Evolutionary conservation across 2,797 vertebrate species (phyloP).

Genomic region (Lacerta bilineata): DNA sequence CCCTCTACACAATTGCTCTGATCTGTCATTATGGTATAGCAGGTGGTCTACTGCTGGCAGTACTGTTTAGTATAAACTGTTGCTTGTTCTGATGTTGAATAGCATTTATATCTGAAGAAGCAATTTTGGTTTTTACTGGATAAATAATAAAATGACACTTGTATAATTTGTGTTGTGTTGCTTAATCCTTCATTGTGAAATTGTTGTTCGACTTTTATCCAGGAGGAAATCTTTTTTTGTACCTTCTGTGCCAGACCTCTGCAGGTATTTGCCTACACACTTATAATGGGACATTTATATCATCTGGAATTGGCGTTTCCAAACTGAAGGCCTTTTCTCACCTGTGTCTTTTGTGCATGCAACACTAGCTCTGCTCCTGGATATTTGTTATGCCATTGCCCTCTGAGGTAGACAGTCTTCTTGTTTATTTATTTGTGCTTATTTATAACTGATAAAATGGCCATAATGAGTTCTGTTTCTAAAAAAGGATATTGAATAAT

Average conservation of each 20-base stretch:
- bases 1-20: background rate
- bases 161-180: background rate
- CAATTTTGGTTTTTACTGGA: background rate
- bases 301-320: background rate
- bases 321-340: background rate
- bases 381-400: slow-evolving; percentile 39
- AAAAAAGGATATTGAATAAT: slow-evolving; percentile 80
- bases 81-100: background rate
- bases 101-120: background rate
- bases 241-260: too few species aligned
- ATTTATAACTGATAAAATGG: slow-evolving; percentile 60
- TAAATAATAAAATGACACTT: background rate
- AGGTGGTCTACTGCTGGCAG: background rate
- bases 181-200: background rate
- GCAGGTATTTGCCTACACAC: background rate
- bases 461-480: slow-evolving; percentile 74
- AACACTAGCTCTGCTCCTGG: slow-evolving; percentile 19
- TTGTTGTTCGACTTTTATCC: background rate
- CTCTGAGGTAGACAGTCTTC: slow-evolving; percentile 40
- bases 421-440: slow-evolving; percentile 63
- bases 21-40: background rate
- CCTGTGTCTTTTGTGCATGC: background rate
- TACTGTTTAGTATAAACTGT: background rate
- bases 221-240: background rate
- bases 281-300: background rate